A percentile compares a stretch with the other conserved stretches of the same genome.
Conservation (phyloP, 2,888 invertebrate genomes). For the Ophion ventricosus region DNA sequence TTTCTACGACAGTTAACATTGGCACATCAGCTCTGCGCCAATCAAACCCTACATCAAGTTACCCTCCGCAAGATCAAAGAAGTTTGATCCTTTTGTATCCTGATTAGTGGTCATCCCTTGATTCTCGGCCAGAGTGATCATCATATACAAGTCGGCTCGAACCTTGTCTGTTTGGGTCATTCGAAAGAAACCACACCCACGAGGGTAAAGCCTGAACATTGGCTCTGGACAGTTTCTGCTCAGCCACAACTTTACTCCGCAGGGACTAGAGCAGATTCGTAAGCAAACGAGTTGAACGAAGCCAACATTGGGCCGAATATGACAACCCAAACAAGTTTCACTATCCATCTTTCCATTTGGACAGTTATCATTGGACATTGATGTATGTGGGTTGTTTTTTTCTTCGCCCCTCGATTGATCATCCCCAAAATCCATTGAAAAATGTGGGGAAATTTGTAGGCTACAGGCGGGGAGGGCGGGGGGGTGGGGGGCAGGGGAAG, state of each 20-base stretch:
- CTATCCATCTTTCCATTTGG: neutral
- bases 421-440: neutral
- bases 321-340: neutral
- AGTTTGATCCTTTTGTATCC: too few relatives aligned
- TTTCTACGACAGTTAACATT: too few relatives aligned
- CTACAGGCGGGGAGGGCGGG: too few relatives aligned
- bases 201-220: conserved; percentile 17
- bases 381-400: neutral
- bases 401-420: neutral
- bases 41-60: too few relatives aligned
- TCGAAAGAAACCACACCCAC: conserved; percentile 77
- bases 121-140: conserved; percentile 76
- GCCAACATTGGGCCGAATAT: too few relatives aligned
- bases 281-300: neutral
- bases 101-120: conserved; percentile 67
- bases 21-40: too few relatives aligned
- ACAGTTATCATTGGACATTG: neutral
- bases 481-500: neutral
- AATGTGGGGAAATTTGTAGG: neutral
- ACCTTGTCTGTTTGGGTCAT: conserved; percentile 4
- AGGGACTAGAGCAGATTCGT: conserved; percentile 38
- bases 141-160: conserved; percentile 71
- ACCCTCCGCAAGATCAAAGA: too few relatives aligned
- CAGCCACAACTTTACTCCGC: neutral
- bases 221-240: conserved; percentile 14